phyloP scores from a whole-genome alignment of 1,140 invertebrate genomes.

The Rhynchophorus ferrugineus region DNA sequence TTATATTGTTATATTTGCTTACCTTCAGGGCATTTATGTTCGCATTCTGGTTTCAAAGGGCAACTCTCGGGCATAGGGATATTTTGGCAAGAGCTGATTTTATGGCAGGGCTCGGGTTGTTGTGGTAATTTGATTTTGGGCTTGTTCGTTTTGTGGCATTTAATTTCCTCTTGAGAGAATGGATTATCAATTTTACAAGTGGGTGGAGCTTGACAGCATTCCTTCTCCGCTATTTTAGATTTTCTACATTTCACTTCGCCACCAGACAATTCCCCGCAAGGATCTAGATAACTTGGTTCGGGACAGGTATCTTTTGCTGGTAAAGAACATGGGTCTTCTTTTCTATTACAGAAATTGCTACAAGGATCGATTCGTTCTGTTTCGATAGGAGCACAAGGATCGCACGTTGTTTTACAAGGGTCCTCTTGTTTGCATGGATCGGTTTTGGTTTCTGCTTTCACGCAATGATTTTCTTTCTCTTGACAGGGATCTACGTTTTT shows the following conservation, averaged over 20 bases:
- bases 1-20: background rate
- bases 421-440: background rate
- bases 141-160: background rate
- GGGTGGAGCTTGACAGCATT: background rate
- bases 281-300: background rate
- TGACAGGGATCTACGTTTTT: constrained; percentile 8
- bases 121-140: background rate
- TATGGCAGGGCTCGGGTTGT: background rate
- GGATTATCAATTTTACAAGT: background rate
- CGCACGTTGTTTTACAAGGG: background rate
- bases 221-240: background rate
- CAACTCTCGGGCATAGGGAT: background rate
- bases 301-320: background rate
- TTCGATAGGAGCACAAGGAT: background rate
- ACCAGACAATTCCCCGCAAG: background rate
- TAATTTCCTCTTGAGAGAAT: background rate
- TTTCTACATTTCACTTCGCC: background rate
- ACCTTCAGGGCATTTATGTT: background rate
- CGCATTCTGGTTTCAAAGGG: background rate
- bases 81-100: background rate
- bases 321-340: background rate
- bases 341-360: background rate
- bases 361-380: background rate
- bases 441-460: background rate
- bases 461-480: background rate